These are phyloP conservation scores for Phallusia fumigata DNA, from an alignment of 23 tunicate genomes.

Conservation along the genomic window DNA sequence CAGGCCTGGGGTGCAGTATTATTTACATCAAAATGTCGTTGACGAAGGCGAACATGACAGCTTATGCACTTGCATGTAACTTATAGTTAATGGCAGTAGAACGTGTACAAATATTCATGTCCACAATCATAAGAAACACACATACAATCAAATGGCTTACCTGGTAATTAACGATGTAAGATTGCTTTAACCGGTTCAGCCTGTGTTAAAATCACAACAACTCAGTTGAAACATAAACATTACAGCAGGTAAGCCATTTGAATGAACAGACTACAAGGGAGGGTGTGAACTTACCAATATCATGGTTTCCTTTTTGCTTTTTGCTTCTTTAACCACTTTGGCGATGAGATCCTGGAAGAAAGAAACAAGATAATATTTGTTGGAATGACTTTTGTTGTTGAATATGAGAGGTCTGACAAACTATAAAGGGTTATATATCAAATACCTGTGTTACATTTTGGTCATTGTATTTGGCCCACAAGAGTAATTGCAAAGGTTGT, in stretches of 20 bases:
- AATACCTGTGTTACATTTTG: no score
- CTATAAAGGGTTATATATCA: no score
- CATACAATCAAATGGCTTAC: constrained; percentile 36
- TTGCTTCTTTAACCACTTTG: constrained; percentile 40
- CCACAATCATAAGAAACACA: no score
- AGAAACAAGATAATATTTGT: no score
- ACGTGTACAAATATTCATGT: not conserved
- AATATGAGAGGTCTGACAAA: no score
- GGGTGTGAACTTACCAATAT: constrained; percentile 23
- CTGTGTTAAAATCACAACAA: constrained; percentile 20
- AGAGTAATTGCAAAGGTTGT: no score
- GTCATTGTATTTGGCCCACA: no score
- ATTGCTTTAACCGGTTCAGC: constrained; percentile 29
- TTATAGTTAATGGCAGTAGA: not conserved
- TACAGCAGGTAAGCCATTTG: constrained; percentile 54
- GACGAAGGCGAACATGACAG: no score
- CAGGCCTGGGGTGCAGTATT: no score
- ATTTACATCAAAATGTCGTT: no score
- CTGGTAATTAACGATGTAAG: constrained; percentile 30
- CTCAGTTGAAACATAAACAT: not conserved
- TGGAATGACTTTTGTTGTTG: no score
- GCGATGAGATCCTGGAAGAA: constrained; percentile 17
- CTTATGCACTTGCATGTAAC: no score
- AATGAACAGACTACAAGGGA: not conserved
- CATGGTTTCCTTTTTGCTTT: constrained; percentile 20